phyloP scores from a whole-genome alignment of 2,888 invertebrate genomes.

The Ennomos erosarius region DNA sequence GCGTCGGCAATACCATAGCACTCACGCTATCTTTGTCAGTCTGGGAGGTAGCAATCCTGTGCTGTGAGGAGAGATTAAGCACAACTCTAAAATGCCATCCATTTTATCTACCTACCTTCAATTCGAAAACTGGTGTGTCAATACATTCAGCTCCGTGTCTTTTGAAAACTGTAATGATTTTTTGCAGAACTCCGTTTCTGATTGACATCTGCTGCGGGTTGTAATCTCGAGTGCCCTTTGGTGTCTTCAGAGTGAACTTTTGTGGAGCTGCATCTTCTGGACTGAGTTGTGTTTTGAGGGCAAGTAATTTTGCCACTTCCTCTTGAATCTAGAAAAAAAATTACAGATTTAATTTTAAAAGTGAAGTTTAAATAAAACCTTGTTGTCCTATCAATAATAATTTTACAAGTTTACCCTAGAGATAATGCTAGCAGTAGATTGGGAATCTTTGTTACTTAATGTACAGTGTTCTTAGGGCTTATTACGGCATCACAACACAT shows the following conservation, averaged over 20 bases:
- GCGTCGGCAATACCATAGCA: too few relatives aligned
- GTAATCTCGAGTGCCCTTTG: conserved; percentile 98
- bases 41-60: too few relatives aligned
- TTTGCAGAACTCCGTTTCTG: conserved; percentile 93
- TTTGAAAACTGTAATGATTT: conserved; percentile 95
- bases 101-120: conserved; percentile 90
- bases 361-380: too few relatives aligned
- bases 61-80: too few relatives aligned
- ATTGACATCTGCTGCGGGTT: conserved; percentile 97
- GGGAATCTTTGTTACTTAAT: too few relatives aligned
- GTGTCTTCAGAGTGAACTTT: conserved; percentile 95
- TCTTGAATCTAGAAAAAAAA: conserved; percentile 89
- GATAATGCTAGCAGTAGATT: too few relatives aligned
- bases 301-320: conserved; percentile 92
- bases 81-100: too few relatives aligned
- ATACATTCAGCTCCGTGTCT: conserved; percentile 99
- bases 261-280: conserved; percentile 86
- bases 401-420: too few relatives aligned
- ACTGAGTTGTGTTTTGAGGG: conserved; percentile 90
- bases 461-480: too few relatives aligned
- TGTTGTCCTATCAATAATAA: too few relatives aligned
- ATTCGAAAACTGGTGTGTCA: conserved; percentile 99
- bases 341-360: background rate
- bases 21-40: too few relatives aligned
- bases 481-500: too few relatives aligned